Evolutionary conservation across 1,140 invertebrate species (phyloP), one percentile per base, ranked within the genome.

Genomic region (Cherax quadricarinatus): DNA sequence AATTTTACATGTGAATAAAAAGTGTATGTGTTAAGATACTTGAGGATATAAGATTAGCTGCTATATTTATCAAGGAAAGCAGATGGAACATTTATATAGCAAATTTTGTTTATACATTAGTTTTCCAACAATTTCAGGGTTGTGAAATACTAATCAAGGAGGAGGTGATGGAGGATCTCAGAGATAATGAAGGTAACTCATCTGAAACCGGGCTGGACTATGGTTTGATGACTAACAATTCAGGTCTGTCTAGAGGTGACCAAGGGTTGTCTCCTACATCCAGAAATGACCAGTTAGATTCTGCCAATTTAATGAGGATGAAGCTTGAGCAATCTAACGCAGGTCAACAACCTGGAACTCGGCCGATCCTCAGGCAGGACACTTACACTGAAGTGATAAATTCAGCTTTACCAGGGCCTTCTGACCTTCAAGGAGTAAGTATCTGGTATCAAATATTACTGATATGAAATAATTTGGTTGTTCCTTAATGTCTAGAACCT

Each of bases 391-490:
- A 84, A 24, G 82, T 14, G 10, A 62, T 84, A n/a, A 84, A 62
- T 49, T 30, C 82, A 24, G 62, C 82, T 53, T 14, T 84, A 10
- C 53, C 82, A 41, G 82, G 82, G 62, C 82, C 82, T 84, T 84
- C 82, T 30, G 53, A 57, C 21, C 41, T 84, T 24, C 82, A 84
- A 62, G 62, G 53, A 62, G 82, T 84, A 84, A 84, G 82, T 84
- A 66, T 21, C 21, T 21, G 0, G 18, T 66, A 5, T 66, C 21
- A 57, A 10, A 9, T 57, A 14, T 57, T 14, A 57, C 14, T 57
- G 53, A 57, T 57, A 10, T 9, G 9, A 10, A 14, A 57, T 57
- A 10, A 41, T 57, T 57, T 5, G 6, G 53, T 57, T 57, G 53
- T 57, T 57, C 53, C 14, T 57, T 57, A 14, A 57, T 57, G 53